A percentile compares a stretch with the other conserved stretches of the same genome.
These are phyloP conservation scores for Synanthedon myopaeformis DNA, from an alignment of 2,888 invertebrate species.

Conservation along the genomic window DNA sequence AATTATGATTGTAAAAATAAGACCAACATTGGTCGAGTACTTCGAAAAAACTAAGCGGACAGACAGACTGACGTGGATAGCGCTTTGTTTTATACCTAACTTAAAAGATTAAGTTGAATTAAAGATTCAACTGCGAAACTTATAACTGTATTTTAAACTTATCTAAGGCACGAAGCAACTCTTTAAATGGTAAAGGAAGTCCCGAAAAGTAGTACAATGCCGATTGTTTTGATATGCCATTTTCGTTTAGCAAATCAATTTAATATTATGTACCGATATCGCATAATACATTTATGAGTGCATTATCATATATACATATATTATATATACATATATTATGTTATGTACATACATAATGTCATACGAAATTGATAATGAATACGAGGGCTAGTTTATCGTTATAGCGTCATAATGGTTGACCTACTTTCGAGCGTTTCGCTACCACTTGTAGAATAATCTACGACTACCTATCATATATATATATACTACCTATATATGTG, in stretches of 20 bases:
- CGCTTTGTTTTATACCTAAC: too few relatives aligned
- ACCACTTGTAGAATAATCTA: constrained; percentile 44
- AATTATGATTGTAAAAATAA: too few relatives aligned
- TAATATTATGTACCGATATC: constrained; percentile 10
- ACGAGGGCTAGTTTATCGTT: constrained; percentile 57
- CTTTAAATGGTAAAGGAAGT: not conserved
- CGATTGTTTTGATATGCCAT: not conserved
- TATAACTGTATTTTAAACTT: not conserved
- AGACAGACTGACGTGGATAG: too few relatives aligned
- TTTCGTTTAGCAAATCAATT: not conserved
- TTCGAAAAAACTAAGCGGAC: too few relatives aligned
- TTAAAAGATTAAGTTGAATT: too few relatives aligned
- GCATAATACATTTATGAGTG: not conserved
- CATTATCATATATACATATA: not conserved
- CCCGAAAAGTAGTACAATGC: not conserved
- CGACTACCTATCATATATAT: constrained; percentile 5
- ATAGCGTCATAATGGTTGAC: constrained; percentile 54
- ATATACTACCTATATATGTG: not conserved
- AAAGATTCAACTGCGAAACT: not conserved
- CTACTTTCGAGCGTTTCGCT: constrained; percentile 57
- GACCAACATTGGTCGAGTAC: too few relatives aligned
- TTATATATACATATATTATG: too few relatives aligned
- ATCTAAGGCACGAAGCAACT: not conserved
- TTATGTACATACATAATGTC: constrained; percentile 8
- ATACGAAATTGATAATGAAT: constrained; percentile 57